These are phyloP conservation scores for Streptopelia turtur DNA, from an alignment of 2,797 vertebrate genomes.

Conservation along the genomic window DNA sequence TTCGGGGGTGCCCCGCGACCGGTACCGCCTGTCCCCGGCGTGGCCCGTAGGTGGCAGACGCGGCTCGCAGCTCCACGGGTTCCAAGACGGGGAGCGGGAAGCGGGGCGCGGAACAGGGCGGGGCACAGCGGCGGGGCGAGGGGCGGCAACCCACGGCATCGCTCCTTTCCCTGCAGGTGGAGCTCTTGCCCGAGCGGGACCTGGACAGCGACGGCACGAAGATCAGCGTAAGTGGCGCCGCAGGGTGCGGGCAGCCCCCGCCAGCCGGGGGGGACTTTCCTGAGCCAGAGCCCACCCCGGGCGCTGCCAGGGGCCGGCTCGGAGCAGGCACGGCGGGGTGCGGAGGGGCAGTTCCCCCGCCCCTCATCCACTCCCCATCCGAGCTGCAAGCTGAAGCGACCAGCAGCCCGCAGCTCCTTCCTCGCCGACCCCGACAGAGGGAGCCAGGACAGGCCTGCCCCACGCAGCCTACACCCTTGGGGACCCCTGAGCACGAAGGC, in stretches of 20 bases:
- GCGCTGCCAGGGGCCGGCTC: neutral
- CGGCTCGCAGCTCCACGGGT: neutral
- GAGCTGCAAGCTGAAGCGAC: neutral
- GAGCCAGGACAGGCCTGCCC: neutral
- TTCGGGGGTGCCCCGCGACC: neutral
- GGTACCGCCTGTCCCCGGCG: neutral
- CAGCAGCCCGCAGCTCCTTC: neutral
- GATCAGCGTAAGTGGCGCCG: slow-evolving; percentile 89
- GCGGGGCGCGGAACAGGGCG: no score
- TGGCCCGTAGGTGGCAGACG: slow-evolving; percentile 46
- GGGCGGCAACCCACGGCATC: neutral
- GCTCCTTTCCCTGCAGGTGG: slow-evolving; percentile 81
- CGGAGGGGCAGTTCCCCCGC: no score
- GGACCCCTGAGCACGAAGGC: rapidly evolving
- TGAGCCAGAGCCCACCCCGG: neutral
- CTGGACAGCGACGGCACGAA: slow-evolving; percentile 93
- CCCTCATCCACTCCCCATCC: neutral
- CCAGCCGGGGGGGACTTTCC: no score
- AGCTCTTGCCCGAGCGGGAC: slow-evolving; percentile 87
- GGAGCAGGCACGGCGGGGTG: neutral
- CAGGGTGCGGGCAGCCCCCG: neutral
- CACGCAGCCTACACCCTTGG: rapidly evolving
- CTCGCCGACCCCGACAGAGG: neutral
- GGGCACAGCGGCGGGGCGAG: neutral
- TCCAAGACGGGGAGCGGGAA: neutral